Evolutionary conservation across 2,113 vertebrate species (phyloP), one percentile per base, ranked within the genome.

Genomic region (Quiscalus mexicanus): DNA sequence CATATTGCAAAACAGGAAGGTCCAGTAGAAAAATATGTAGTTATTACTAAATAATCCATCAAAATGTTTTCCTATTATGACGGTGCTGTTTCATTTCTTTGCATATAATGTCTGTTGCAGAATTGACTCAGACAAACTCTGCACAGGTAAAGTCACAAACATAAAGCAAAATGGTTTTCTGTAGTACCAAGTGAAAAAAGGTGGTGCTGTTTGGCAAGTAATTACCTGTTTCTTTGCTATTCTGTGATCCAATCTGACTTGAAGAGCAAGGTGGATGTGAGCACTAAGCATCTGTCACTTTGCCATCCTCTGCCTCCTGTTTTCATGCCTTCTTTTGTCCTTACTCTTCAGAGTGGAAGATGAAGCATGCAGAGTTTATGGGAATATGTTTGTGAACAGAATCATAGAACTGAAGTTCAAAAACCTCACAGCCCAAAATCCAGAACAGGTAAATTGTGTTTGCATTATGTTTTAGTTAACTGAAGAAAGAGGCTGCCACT

Each of bases 1-100:
- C 70, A 63, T 52, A 31, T 68, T 94, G 90, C 55, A 67, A 95
- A 96, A 89, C 18, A 91, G 42, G 73, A 84, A 96, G 56, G 87
- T 77, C 55, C 33, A 85, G 76, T 79, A 94, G 87, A 83, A 95
- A 96, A 96, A 93, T 84, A 75, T 3, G 63, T 69, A 55, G 63
- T 64, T 82, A 92, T 84, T 89, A 74, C 68, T 94, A 89, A 91
- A 83, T 71, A 85, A 93, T 84, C 79, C 30, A 71, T 83, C 79
- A 92, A 84, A 94, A 77, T 45, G 74, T 65, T 79, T 89, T 59
- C 28, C n/a, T 87, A 79, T 41, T 85, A 58, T 19, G 74, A 79
- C 0, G 27, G 49, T 79, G 60, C 60, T 15, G 0, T 87, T 90
- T 85, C 6, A 37, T 82, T 89, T 83, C 44, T 79, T 87, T 87